A percentile compares a stretch with the other conserved stretches of the same genome.
phyloP scores from a whole-genome alignment of 1,140 invertebrate species.

The Telenomus remus region DNA sequence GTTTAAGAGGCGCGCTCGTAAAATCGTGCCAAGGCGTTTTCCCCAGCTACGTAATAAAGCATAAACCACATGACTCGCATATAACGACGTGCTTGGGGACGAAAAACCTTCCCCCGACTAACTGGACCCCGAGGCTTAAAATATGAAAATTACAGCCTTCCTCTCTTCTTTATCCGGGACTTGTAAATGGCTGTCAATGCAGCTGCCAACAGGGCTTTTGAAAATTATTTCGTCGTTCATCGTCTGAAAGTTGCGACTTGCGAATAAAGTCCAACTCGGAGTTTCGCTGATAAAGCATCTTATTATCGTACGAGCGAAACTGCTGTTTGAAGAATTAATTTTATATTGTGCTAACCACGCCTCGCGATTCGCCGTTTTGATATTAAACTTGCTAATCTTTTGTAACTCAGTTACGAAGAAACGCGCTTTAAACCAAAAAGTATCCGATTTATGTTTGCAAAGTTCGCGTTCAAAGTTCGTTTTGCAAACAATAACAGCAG shows the following conservation, averaged over 20 bases:
- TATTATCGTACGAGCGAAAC: not conserved
- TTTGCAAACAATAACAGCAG: too few species aligned
- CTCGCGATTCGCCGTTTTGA: slow-evolving; percentile 15
- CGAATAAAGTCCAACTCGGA: too few species aligned
- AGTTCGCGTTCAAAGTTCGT: slow-evolving; percentile 13
- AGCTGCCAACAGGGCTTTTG: too few species aligned
- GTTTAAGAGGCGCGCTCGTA: slow-evolving; percentile 43
- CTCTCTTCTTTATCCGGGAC: slow-evolving; percentile 2
- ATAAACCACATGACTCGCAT: slow-evolving; percentile 51
- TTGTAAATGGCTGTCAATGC: not conserved
- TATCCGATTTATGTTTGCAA: slow-evolving; percentile 34
- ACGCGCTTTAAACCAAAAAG: slow-evolving; percentile 26
- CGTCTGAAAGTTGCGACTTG: too few species aligned
- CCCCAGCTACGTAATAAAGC: slow-evolving; percentile 43
- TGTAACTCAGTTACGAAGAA: slow-evolving; percentile 30
- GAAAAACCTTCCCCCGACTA: slow-evolving; percentile 42
- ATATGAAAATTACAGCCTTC: slow-evolving; percentile 11
- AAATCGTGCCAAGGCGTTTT: slow-evolving; percentile 41
- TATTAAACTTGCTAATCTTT: slow-evolving; percentile 40
- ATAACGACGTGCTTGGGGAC: slow-evolving; percentile 39
- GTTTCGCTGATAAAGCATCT: not conserved
- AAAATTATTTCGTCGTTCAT: too few species aligned
- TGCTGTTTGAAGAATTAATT: too few species aligned
- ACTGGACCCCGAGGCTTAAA: slow-evolving; percentile 18
- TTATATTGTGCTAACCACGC: too few species aligned